These are phyloP conservation scores for Condylostylus longicornis DNA, from an alignment of 1,140 invertebrate genomes.

Conservation along the genomic window DNA sequence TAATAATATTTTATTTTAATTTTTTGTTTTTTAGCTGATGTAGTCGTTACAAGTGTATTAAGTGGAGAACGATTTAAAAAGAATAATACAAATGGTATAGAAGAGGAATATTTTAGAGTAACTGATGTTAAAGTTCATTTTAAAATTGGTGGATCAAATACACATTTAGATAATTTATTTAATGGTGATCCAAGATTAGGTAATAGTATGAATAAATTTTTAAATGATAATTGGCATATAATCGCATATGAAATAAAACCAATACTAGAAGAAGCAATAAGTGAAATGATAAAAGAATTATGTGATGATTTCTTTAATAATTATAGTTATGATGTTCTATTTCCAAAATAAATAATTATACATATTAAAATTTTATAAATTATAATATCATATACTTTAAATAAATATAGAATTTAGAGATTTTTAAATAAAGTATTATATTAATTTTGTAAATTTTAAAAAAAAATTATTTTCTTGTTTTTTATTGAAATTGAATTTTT, in stretches of 20 bases:
- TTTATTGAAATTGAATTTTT: too few relatives aligned
- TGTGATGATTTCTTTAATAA: constrained; percentile 35
- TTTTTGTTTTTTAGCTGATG: constrained; percentile 38
- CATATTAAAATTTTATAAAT: not conserved
- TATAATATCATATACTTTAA: too few relatives aligned
- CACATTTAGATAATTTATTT: constrained; percentile 52
- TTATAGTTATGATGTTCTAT: constrained; percentile 24
- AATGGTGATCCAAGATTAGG: constrained; percentile 49
- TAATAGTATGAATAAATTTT: constrained; percentile 42
- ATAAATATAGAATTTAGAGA: too few relatives aligned
- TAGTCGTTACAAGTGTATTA: constrained; percentile 42
- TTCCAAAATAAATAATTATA: constrained; percentile 11
- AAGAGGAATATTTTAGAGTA: constrained; percentile 41
- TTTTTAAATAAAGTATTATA: too few relatives aligned
- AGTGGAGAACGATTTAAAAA: constrained; percentile 38
- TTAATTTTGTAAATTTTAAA: too few relatives aligned
- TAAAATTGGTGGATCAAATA: constrained; percentile 39
- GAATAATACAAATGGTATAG: constrained; percentile 25
- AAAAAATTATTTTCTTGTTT: too few relatives aligned
- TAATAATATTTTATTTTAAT: constrained; percentile 8
- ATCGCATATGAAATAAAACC: constrained; percentile 41
- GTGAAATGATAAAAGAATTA: constrained; percentile 38
- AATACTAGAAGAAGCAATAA: constrained; percentile 37
- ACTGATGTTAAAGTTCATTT: constrained; percentile 46
- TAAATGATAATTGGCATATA: constrained; percentile 44